Evolutionary conservation across 2,888 invertebrate species (phyloP).

Genomic region (Rhogogaster chlorosoma): DNA sequence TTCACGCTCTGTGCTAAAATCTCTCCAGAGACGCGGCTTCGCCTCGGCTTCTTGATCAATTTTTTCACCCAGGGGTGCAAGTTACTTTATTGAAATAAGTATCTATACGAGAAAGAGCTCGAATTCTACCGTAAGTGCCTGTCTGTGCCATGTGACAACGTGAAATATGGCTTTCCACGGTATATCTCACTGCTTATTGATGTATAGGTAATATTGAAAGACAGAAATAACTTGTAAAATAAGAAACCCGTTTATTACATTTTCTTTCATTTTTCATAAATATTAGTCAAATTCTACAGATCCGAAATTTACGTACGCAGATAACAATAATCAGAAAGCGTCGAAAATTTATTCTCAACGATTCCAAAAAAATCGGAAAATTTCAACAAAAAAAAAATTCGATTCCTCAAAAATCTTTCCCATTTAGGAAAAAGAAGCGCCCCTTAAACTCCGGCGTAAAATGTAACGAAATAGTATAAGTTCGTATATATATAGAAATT

Average conservation of each 20-base stretch:
- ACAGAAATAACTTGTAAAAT: neutral
- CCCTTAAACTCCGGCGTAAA: no score
- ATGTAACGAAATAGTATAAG: no score
- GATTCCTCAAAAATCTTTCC: no score
- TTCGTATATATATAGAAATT: no score
- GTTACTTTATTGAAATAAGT: neutral
- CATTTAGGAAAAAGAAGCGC: no score
- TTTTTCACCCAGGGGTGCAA: neutral
- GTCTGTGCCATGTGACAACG: neutral
- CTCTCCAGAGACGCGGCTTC: neutral
- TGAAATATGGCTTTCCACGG: slow-evolving; percentile 39
- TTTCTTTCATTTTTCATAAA: no score
- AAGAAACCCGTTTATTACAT: neutral
- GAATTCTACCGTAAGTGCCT: neutral
- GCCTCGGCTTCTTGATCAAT: neutral
- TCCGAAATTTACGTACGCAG: no score
- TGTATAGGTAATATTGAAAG: neutral
- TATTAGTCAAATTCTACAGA: no score
- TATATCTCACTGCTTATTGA: neutral
- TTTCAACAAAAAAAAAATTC: no score
- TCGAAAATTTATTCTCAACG: no score
- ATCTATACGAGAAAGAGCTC: neutral
- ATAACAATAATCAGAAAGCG: no score
- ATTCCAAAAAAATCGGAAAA: no score
- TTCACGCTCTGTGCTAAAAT: neutral